Percentiles rank a stretch among this genome's conserved stretches.
phyloP scores from a whole-genome alignment of 2,113 vertebrate genomes.

The Lasiurus borealis region DNA sequence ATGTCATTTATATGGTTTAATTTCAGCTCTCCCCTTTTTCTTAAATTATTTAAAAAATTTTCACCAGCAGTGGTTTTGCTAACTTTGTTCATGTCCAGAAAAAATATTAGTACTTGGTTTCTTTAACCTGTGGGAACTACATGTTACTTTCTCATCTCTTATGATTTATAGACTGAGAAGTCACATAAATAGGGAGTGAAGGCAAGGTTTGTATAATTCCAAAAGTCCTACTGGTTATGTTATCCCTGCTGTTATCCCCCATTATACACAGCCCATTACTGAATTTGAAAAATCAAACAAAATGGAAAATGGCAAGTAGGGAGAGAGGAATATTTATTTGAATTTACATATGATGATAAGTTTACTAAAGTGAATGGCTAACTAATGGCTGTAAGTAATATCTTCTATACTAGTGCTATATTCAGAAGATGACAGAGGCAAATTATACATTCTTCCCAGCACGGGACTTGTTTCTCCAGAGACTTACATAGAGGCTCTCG shows the following conservation, averaged over 20 bases:
- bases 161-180: neutral
- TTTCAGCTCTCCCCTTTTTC: neutral
- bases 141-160: neutral
- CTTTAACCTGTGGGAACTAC: neutral
- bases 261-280: neutral
- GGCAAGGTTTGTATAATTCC: neutral
- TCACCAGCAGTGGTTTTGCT: neutral
- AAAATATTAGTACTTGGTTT: neutral
- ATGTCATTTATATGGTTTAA: neutral
- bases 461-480: conserved; percentile 59
- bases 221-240: neutral
- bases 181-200: neutral
- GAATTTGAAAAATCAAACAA: conserved; percentile 49
- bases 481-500: conserved; percentile 57
- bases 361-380: conserved; percentile 4
- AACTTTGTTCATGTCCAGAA: conserved; percentile 35
- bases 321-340: conserved; percentile 8
- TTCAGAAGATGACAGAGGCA: conserved; percentile 55
- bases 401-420: neutral
- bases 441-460: conserved; percentile 37
- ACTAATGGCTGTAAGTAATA: conserved; percentile 41
- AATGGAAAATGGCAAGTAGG: conserved; percentile 15
- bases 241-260: neutral
- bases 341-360: neutral
- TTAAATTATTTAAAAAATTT: neutral